phyloP scores from a whole-genome alignment of 2,888 invertebrate genomes.

The Rhamnusium bicolor region DNA sequence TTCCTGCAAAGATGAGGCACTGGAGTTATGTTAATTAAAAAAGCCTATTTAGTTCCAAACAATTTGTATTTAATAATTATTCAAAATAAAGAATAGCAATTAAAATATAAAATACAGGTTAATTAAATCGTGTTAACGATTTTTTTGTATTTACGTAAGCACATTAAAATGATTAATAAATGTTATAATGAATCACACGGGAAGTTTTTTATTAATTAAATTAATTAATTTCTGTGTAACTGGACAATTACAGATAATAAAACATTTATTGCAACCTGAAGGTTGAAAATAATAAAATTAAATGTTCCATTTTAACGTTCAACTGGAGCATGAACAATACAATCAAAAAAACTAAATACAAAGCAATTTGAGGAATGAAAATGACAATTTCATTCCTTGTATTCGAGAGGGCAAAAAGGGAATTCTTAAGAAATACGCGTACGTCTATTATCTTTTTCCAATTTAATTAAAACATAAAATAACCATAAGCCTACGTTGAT shows the following conservation, averaged over 20 bases:
- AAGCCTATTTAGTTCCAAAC: neutral
- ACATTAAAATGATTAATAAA: conserved; percentile 28
- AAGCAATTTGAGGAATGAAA: conserved; percentile 65
- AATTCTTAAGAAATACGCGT: conserved; percentile 58
- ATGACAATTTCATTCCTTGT: conserved; percentile 68
- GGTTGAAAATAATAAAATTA: conserved; percentile 44
- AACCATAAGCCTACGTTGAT: conserved; percentile 62
- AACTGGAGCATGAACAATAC: conserved; percentile 49
- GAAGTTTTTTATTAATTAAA: conserved; percentile 49
- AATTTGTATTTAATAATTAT: conserved; percentile 16
- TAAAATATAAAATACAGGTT: conserved; percentile 32
- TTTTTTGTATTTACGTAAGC: conserved; percentile 43
- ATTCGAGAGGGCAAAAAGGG: conserved; percentile 57
- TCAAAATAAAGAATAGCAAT: conserved; percentile 14
- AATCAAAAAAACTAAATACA: conserved; percentile 52
- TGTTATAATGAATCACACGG: conserved; percentile 45
- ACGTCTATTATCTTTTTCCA: conserved; percentile 66
- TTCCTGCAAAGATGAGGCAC: no score
- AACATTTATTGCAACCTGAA: conserved; percentile 44
- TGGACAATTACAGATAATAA: conserved; percentile 46
- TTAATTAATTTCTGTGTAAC: conserved; percentile 49
- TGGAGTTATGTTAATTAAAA: neutral
- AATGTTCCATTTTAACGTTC: conserved; percentile 45
- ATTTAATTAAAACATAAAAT: conserved; percentile 70
- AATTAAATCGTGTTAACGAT: conserved; percentile 43